Base-by-base conservation (phyloP, 2,113 vertebrate species). In the Microcebus ravelobensis region DNA sequence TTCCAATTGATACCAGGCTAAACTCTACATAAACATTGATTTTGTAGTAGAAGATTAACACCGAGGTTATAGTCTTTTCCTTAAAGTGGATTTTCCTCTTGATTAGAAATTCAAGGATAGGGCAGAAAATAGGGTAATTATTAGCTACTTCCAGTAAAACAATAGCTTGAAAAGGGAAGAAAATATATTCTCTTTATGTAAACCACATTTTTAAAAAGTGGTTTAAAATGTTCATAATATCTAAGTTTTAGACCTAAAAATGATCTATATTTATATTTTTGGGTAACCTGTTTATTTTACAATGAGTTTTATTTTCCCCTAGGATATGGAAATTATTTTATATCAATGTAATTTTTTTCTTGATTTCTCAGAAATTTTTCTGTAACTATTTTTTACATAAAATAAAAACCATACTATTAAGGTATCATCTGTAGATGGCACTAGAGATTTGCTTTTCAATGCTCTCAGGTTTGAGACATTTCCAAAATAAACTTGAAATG, bases 371-470 rank as follows among this genome's bases (percentile, higher is more conserved):
- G 71, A 59, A 83, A 61, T 34, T 74, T 81, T 94, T 89, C 89
- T 36, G 10, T 89, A 71, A 74, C 29, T 83, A 50, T 36, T 91
- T 95, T 79, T 82, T 67, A 96, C 2, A 34, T 77, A 36, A 89
- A 93, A 79, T 80, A 15, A 57, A 52, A 87, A 90, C 15, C 29
- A 55, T 55, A 55, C 18, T 55, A 55, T 73, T 92, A 87, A 85
- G 36, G 10, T 83, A 65, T 31, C 39, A 17, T 74, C 57, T 84
- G 29, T 94, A 80, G 23, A 50, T 97, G 65, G 10, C 59, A 85
- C n/a, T 90, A 45, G 61, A 94, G 7, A 39, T 93, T 91, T 84
- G 8, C 31, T 91, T 96, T 94, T 79, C 5, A 94, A 86, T 5
- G 29, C 18, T 55, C 45, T 85, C 39, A 82, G 48, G 10, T 83